Evolutionary conservation across 2,888 invertebrate species (phyloP), one percentile per base, ranked within the genome.

Genomic region (Leptopilina syphax): DNA sequence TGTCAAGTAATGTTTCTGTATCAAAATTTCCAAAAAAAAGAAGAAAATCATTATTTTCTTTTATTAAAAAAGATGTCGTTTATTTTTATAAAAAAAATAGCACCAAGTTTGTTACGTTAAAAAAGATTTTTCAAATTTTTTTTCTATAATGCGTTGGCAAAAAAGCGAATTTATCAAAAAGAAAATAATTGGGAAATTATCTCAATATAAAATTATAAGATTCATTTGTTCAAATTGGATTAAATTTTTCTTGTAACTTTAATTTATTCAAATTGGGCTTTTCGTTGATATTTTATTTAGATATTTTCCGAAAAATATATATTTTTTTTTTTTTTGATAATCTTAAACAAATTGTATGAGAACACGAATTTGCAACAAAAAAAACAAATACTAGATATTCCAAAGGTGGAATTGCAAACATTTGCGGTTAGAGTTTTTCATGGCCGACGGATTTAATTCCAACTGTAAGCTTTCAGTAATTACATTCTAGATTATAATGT

Each of bases 111-210:
- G 78, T 77, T 77, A 57, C 77, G 73, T 73, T 77, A 65, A 24
- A 80, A 86, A 78, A 83, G 88, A 87, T 44, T 44, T 44, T 44
- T 44, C 44, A 6, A 44, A 73, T 27, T 54, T 34, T 73, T 57
- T n/a, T 34, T 13, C 34, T 4, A 34, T 34, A 34, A 73, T 73
- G 34, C 54, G 34, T 47, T 57, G 57, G n/a, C 13, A n/a, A 34
- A 34, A 34, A 34, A 57, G 57, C 9, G n/a, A 73, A 10, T 73
- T 73, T 60, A 9, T 18, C 63, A 24, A 50, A 50, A 50, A 50
- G 50, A 47, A 47, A 9, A 24, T 24, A 44, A 9, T 7, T 63
- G 24, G 24, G 57, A 73, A 57, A 60, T 9, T 73, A 60, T 73
- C 73, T 73, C 57, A 10, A 73, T 73, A 73, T 60, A 34, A 34